phyloP scores from a whole-genome alignment of 2,888 invertebrate genomes.

The Caenorhabditis virilis region DNA sequence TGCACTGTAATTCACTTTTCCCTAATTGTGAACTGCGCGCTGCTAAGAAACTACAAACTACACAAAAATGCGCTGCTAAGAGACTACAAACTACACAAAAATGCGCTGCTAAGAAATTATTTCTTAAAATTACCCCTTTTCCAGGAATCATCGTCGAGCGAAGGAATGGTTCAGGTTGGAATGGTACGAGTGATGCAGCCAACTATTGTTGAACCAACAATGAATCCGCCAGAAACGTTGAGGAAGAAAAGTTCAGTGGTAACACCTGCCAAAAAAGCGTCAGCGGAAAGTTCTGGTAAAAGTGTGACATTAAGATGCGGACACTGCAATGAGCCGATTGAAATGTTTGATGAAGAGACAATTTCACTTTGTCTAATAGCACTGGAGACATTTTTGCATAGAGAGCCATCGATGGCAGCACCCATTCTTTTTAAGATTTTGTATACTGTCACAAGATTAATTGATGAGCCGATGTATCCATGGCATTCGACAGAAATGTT shows the following conservation, averaged over 20 bases:
- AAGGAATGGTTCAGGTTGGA: conserved; percentile 21
- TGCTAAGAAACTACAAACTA: too few relatives aligned
- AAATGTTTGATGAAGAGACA: conserved; percentile 95
- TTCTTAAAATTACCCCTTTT: neutral
- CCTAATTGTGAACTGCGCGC: too few relatives aligned
- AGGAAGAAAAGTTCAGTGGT: conserved; percentile 23
- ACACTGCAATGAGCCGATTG: conserved; percentile 85
- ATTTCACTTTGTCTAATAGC: conserved; percentile 82
- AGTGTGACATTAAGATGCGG: conserved; percentile 75
- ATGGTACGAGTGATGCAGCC: conserved; percentile 31
- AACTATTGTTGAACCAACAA: conserved; percentile 33
- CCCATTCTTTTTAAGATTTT: conserved; percentile 88
- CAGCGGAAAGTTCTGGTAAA: conserved; percentile 7
- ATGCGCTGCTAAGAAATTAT: too few relatives aligned
- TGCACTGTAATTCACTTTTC: neutral
- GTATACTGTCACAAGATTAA: conserved; percentile 74
- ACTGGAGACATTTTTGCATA: conserved; percentile 91
- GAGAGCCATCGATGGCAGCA: conserved; percentile 91
- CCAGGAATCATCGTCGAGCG: conserved; percentile 2
- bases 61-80: too few relatives aligned
- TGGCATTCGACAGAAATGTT: conserved; percentile 74
- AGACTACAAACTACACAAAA: too few relatives aligned
- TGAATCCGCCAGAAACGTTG: conserved; percentile 8
- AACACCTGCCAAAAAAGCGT: conserved; percentile 2
- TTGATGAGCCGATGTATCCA: conserved; percentile 64